Percentiles rank a stretch among this genome's conserved stretches.
These are phyloP conservation scores for Allacma fusca DNA, from an alignment of 2,888 invertebrate genomes.

Conservation along the genomic window DNA sequence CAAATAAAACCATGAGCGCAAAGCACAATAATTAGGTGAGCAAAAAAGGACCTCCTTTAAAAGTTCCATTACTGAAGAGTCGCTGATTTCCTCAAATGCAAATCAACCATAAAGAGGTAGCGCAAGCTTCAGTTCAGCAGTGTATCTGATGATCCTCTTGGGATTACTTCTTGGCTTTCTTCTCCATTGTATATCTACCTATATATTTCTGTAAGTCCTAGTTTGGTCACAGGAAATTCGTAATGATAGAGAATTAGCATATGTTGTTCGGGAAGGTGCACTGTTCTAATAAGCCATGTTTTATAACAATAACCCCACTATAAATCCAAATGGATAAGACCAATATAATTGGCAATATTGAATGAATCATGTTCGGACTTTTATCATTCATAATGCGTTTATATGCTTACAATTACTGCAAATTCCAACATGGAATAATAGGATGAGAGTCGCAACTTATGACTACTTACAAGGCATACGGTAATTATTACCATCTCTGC, in stretches of 20 bases:
- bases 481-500: no score
- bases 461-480: no score
- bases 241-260: slow-evolving; percentile 2
- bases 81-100: background rate
- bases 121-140: background rate
- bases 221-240: background rate
- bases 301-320: no score
- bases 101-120: slow-evolving; percentile 6
- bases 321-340: no score
- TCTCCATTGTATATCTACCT: background rate
- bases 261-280: background rate
- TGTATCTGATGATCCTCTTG: background rate
- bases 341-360: no score
- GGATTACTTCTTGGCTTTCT: background rate
- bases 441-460: no score
- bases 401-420: no score
- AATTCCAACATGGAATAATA: no score
- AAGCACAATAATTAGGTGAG: slow-evolving; percentile 8
- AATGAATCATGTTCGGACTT: no score
- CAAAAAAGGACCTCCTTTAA: slow-evolving; percentile 14
- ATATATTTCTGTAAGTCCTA: background rate
- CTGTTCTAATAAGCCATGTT: no score
- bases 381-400: no score
- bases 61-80: background rate
- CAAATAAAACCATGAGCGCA: background rate